A percentile compares a stretch with the other conserved stretches of the same genome.
These are phyloP conservation scores for Pygoscelis adeliae DNA, from an alignment of 2,113 vertebrate genomes.

Conservation along the genomic window DNA sequence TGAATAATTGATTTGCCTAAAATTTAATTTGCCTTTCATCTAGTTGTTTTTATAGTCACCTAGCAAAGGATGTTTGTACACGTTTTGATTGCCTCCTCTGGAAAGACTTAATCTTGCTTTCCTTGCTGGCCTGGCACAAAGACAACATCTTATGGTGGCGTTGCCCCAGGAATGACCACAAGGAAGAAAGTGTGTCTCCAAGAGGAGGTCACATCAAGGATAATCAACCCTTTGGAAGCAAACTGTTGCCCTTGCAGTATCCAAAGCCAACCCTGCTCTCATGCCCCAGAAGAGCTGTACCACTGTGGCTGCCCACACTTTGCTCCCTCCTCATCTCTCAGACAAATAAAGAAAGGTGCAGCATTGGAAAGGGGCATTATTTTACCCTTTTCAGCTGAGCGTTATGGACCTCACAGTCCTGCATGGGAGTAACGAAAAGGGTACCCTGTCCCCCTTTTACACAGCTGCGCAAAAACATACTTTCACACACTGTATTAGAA, in stretches of 20 bases:
- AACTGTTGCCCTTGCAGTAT: neutral
- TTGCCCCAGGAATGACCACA: neutral
- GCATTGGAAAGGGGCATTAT: neutral
- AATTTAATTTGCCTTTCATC: neutral
- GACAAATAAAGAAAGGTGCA: neutral
- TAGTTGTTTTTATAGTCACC: neutral
- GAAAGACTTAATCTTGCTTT: neutral
- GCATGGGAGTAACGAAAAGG: neutral
- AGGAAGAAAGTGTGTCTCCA: neutral
- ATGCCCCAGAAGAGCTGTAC: too few species aligned
- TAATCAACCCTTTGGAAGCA: neutral
- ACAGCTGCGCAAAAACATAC: fast-evolving
- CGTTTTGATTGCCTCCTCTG: neutral
- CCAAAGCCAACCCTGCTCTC: neutral
- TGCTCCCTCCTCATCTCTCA: neutral
- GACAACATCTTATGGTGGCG: neutral
- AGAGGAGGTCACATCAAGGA: neutral
- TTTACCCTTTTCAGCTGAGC: neutral
- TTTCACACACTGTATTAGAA: neutral
- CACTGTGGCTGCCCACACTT: neutral
- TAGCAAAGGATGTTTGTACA: neutral
- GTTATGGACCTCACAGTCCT: neutral
- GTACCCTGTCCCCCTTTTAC: neutral
- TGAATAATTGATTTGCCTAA: neutral
- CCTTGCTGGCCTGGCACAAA: neutral